These are phyloP conservation scores for Chloroclysta siterata DNA, from an alignment of 2,888 invertebrate species.

Conservation along the genomic window DNA sequence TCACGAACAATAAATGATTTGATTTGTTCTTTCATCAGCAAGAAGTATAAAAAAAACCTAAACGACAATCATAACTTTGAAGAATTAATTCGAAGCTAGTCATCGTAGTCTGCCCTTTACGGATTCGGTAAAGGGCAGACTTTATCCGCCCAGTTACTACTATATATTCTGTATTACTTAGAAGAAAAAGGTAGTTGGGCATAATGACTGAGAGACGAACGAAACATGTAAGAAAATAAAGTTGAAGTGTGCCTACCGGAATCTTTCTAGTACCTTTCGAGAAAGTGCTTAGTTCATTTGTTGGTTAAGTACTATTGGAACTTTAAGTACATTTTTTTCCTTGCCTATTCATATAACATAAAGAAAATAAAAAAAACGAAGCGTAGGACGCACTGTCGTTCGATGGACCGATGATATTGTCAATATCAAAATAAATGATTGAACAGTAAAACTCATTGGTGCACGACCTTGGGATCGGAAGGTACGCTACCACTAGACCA, in stretches of 20 bases:
- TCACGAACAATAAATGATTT: no score
- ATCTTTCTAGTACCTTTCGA: conserved; percentile 1
- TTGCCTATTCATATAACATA: background rate
- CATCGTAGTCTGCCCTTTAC: background rate
- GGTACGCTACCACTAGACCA: no score
- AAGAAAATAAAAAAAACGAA: no score
- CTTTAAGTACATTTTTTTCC: background rate
- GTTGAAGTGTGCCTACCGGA: background rate
- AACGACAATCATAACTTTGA: no score
- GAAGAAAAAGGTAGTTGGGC: conserved; percentile 11
- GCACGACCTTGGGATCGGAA: no score
- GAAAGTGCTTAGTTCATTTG: background rate
- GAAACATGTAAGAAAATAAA: conserved; percentile 13
- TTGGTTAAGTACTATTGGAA: background rate
- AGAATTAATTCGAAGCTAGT: no score
- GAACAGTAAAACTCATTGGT: no score
- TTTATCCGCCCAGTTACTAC: background rate
- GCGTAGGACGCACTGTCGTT: no score
- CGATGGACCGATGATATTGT: no score
- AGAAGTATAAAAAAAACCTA: no score
- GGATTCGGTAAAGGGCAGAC: background rate
- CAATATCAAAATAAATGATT: no score
- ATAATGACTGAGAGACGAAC: conserved; percentile 15
- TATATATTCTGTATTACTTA: conserved; percentile 3
- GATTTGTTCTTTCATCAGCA: no score